A percentile compares a stretch with the other conserved stretches of the same genome.
phyloP scores from a whole-genome alignment of 2,888 invertebrate species.

The Elmis aenea region DNA sequence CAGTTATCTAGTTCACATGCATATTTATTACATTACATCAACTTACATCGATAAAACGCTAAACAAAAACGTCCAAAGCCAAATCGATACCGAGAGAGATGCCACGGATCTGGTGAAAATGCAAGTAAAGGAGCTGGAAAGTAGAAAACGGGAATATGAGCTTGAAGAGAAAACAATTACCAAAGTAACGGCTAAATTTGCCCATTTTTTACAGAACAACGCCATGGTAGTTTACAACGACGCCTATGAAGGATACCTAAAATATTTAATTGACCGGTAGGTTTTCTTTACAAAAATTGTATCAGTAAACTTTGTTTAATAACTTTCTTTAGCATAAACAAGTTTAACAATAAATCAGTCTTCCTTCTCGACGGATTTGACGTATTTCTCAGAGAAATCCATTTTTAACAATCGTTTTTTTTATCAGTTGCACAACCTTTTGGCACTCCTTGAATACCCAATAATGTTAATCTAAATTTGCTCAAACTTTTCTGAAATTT shows the following conservation, averaged over 20 bases:
- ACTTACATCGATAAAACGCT: slow-evolving; percentile 28
- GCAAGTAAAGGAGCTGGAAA: neutral
- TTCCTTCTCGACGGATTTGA: no score
- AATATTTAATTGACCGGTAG: slow-evolving; percentile 36
- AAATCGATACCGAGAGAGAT: slow-evolving; percentile 29
- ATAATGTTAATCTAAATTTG: no score
- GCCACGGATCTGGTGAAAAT: slow-evolving; percentile 6
- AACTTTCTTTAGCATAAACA: no score
- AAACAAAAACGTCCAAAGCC: slow-evolving; percentile 30
- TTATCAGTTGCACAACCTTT: no score
- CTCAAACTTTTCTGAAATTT: no score
- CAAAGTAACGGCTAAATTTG: slow-evolving; percentile 35
- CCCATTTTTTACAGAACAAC: slow-evolving; percentile 37
- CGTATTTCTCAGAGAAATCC: no score
- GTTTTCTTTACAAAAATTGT: no score
- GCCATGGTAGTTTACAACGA: slow-evolving; percentile 39
- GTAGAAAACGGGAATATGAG: slow-evolving; percentile 18
- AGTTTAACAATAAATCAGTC: no score
- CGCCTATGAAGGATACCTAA: slow-evolving; percentile 35
- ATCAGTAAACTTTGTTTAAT: no score
- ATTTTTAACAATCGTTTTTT: no score
- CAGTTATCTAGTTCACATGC: slow-evolving; percentile 37
- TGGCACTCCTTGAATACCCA: no score
- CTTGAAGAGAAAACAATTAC: slow-evolving; percentile 32
- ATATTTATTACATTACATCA: slow-evolving; percentile 38